Conservation (phyloP, 2,797 vertebrate genomes). For the Ctenosaura bakeri region DNA sequence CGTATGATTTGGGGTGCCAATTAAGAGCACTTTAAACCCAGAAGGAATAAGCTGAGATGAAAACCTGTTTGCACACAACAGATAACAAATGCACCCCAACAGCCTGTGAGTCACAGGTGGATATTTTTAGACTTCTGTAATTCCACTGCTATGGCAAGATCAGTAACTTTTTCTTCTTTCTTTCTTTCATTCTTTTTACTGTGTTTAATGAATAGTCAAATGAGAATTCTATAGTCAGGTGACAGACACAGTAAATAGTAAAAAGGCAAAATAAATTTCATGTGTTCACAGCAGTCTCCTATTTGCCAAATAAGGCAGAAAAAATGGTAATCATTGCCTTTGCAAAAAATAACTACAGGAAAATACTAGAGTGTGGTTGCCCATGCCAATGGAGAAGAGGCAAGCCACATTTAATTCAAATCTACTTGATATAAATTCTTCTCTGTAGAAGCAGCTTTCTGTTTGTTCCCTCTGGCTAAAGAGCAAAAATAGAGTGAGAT, state of each 20-base stretch:
- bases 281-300: neutral
- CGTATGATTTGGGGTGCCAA: too few species aligned
- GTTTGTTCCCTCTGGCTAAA: constrained; percentile 9
- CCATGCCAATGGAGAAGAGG: constrained; percentile 11
- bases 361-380: neutral
- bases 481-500: constrained; percentile 33
- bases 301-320: neutral
- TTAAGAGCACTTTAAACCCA: neutral
- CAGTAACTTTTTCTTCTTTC: neutral
- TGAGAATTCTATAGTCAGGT: neutral
- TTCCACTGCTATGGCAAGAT: neutral
- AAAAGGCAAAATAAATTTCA: neutral
- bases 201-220: too few species aligned
- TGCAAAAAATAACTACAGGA: neutral
- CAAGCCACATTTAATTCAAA: neutral
- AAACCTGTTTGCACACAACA: neutral
- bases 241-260: neutral
- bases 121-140: constrained; percentile 25
- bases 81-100: neutral
- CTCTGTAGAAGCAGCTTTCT: constrained; percentile 7
- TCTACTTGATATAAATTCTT: constrained; percentile 6
- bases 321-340: neutral
- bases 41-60: neutral
- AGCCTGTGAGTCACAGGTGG: neutral
- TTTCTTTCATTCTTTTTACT: neutral